Base-by-base conservation (phyloP, 1,140 invertebrate genomes). In the Macrobrachium nipponense region DNA sequence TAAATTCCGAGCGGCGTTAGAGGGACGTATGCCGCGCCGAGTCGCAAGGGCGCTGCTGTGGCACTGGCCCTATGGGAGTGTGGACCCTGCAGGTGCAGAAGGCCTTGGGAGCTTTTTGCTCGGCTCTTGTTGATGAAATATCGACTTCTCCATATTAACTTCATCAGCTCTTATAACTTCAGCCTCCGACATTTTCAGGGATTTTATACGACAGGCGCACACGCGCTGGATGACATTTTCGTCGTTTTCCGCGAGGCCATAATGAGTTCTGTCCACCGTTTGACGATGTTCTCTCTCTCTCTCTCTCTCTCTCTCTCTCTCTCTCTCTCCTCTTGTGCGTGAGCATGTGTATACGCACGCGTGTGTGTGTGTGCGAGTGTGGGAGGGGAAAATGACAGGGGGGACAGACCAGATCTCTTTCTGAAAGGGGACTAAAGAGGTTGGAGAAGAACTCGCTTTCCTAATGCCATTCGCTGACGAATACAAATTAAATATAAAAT, bases 111-210 rank as follows among this genome's bases (percentile, higher is more conserved):
- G 20, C 15, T 70, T 70, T 70, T 70, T 70, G 66, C 66, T 20
- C 66, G 36, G 20, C 20, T 70, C 20, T 70, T 70, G 66, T 70
- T 70, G 66, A 70, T 70, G 66, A 70, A 66, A 70, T 70, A 70
- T 70, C 66, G 66, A 70, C 66, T 70, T 70, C 66, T 70, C 66
- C 66, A 70, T 70, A 70, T 70, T 70, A 70, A 70, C 66, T 70
- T 70, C 66, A 70, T 70, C 66, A 70, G 66, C 66, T 70, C 66
- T 70, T 70, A 70, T 70, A 70, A 70, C 66, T 70, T 70, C 66
- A 70, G 66, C 20, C 66, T 70, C 36, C 17, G 66, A 70, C 66
- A 70, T 70, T 70, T 70, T 70, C 66, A 70, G 36, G 36, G 66
- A 70, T 70, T 70, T 70, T 70, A 70, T 70, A 70, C 66, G 20